A percentile compares a stretch with the other conserved stretches of the same genome.
phyloP scores from a whole-genome alignment of 2,113 vertebrate genomes.

The crab-eating macaque (Macaca fascicularis) region T2T-MFA8v1.1 NC_088379.1:152278501-152279000 shows the following conservation, averaged over 20 bases:
- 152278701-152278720: conserved; percentile 61
- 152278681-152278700: conserved; percentile 49
- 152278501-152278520: neutral
- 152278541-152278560: conserved; percentile 19
- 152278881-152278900: neutral
- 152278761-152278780: neutral
- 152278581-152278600: conserved; percentile 45
- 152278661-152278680: conserved; percentile 39
- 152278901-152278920: neutral
- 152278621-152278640: conserved; percentile 57
- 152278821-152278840: neutral
- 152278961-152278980: conserved; percentile 26
- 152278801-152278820: conserved; percentile 11
- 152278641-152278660: conserved; percentile 49
- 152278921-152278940: neutral
- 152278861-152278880: neutral
- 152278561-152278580: conserved; percentile 29
- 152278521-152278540: neutral
- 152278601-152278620: conserved; percentile 54
- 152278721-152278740: neutral
- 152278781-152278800: conserved; percentile 1
- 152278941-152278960: neutral
- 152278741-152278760: neutral
- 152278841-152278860: neutral
- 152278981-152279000: neutral